These are phyloP conservation scores for Pachypsylla venusta DNA, from an alignment of 1,140 invertebrate species.

Conservation along the genomic window DNA sequence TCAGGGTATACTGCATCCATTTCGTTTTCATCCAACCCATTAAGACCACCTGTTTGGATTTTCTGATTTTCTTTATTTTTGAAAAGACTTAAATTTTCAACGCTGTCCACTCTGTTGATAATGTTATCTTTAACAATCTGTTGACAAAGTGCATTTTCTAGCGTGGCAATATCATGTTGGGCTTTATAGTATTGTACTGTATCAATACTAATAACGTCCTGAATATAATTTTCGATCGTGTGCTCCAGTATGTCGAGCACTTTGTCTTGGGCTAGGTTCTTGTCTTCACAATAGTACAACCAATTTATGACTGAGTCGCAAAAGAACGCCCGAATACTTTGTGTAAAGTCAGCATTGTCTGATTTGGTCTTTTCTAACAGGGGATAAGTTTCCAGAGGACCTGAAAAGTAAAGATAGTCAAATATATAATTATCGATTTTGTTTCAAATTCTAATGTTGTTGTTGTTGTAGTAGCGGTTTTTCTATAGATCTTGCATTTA, in stretches of 20 bases:
- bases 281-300: slow-evolving; percentile 1
- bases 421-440: too few species aligned
- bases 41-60: not conserved
- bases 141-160: not conserved
- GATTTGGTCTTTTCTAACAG: not conserved
- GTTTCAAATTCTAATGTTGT: too few species aligned
- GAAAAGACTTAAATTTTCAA: slow-evolving; percentile 3
- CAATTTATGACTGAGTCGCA: not conserved
- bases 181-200: not conserved
- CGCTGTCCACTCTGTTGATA: slow-evolving; percentile 6
- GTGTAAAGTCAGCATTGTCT: not conserved
- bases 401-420: too few species aligned
- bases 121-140: not conserved
- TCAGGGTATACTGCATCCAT: not conserved
- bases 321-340: not conserved
- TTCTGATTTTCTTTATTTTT: not conserved
- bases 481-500: too few species aligned
- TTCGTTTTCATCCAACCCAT: not conserved
- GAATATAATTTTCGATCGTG: not conserved
- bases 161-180: not conserved
- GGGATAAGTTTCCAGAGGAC: not conserved
- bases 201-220: not conserved
- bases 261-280: not conserved
- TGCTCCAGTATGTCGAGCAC: slow-evolving; percentile 6
- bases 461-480: too few species aligned